These are phyloP conservation scores for Phaenicophaeus curvirostris DNA, from an alignment of 2,797 vertebrate species.

Conservation along the genomic window DNA sequence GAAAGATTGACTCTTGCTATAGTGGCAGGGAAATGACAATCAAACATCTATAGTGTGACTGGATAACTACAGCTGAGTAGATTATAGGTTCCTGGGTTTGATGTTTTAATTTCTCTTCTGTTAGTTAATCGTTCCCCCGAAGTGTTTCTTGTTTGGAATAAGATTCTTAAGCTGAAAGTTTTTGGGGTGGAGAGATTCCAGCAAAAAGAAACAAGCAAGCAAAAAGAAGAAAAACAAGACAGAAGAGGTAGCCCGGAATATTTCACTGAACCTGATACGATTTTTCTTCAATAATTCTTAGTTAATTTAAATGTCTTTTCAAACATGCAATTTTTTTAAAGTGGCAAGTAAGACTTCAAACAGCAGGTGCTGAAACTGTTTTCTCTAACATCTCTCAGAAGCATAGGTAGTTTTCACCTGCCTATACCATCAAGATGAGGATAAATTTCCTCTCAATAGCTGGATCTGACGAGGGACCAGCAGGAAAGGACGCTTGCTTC, in stretches of 20 bases:
- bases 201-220: accelerated
- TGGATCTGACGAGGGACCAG: background rate
- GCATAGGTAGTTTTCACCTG: background rate
- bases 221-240: no score
- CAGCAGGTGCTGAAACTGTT: background rate
- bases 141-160: background rate
- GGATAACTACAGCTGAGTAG: background rate
- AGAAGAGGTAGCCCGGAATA: background rate
- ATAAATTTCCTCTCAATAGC: background rate
- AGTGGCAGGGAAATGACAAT: background rate
- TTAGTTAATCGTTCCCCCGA: background rate
- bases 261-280: background rate
- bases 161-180: background rate
- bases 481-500: background rate
- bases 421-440: background rate
- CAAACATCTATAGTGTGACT: background rate
- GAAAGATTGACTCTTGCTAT: background rate
- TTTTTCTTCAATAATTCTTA: background rate
- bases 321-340: background rate
- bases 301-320: background rate
- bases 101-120: background rate
- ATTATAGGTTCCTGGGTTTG: background rate
- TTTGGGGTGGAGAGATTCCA: background rate
- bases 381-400: background rate
- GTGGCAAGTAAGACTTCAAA: background rate